A percentile compares a stretch with the other conserved stretches of the same genome.
Evolutionary conservation across 2,888 invertebrate species (phyloP).

Genomic region (Xestoiulus laeticollis): DNA sequence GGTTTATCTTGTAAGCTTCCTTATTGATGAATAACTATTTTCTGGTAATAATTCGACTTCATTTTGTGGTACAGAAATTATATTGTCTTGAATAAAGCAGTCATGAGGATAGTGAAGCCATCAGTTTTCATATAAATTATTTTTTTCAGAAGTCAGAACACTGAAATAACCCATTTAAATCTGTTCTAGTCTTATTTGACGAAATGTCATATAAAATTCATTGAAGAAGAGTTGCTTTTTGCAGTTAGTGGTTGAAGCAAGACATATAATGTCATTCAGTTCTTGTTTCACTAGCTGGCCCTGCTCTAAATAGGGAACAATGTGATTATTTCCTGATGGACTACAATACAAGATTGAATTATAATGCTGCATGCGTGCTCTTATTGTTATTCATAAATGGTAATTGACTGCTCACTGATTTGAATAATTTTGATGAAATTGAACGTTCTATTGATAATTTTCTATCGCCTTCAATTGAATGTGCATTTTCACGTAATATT

Average conservation of each 20-base stretch:
- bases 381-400: slow-evolving; percentile 35
- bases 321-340: neutral
- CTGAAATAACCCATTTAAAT: no score
- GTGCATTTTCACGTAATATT: neutral
- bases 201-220: neutral
- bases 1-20: no score
- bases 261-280: neutral
- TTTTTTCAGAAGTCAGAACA: no score
- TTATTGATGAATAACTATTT: no score
- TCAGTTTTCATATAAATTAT: neutral
- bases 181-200: no score
- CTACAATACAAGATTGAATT: neutral
- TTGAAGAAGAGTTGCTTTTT: neutral
- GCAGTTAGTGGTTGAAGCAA: neutral
- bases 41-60: no score
- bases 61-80: neutral
- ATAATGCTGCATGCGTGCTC: neutral
- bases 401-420: slow-evolving; percentile 24
- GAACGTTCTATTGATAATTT: neutral
- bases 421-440: neutral
- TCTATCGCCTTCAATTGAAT: neutral
- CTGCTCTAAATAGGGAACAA: neutral
- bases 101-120: neutral
- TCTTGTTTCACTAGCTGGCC: neutral
- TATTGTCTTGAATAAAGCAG: neutral